A percentile compares a stretch with the other conserved stretches of the same genome.
phyloP scores from a whole-genome alignment of 2,888 invertebrate species.

The Temnothorax ravouxi region DNA sequence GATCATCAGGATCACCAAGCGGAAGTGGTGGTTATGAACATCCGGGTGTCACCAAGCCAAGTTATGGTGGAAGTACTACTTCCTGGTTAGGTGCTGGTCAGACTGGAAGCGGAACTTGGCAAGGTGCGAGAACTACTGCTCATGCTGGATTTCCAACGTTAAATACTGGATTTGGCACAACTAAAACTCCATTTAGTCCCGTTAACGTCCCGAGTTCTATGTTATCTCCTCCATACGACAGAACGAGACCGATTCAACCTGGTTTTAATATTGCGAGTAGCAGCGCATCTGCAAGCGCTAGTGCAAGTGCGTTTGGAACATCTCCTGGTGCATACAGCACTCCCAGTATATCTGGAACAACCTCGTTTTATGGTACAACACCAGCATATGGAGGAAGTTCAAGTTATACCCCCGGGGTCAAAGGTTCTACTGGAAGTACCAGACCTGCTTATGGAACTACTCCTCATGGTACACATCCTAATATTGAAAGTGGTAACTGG shows the following conservation, averaged over 20 bases:
- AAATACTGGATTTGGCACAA: constrained; percentile 27
- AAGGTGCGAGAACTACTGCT: background rate
- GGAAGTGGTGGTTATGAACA: background rate
- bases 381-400: background rate
- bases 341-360: background rate
- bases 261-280: constrained; percentile 20
- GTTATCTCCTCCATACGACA: background rate
- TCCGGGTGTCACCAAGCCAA: constrained; percentile 8
- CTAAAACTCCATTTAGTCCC: constrained; percentile 21
- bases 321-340: background rate
- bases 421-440: background rate
- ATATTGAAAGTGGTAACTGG: background rate
- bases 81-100: constrained; percentile 15
- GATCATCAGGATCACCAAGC: background rate
- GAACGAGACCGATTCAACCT: background rate
- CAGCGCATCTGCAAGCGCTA: constrained; percentile 17
- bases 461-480: constrained; percentile 16
- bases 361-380: constrained; percentile 3
- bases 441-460: constrained; percentile 15
- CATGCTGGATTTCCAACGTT: background rate
- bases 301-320: constrained; percentile 8
- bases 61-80: background rate
- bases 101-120: constrained; percentile 8
- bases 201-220: background rate
- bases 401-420: background rate